Evolutionary conservation across 2,113 vertebrate genomes (phyloP).

Genomic region (Conger conger): DNA sequence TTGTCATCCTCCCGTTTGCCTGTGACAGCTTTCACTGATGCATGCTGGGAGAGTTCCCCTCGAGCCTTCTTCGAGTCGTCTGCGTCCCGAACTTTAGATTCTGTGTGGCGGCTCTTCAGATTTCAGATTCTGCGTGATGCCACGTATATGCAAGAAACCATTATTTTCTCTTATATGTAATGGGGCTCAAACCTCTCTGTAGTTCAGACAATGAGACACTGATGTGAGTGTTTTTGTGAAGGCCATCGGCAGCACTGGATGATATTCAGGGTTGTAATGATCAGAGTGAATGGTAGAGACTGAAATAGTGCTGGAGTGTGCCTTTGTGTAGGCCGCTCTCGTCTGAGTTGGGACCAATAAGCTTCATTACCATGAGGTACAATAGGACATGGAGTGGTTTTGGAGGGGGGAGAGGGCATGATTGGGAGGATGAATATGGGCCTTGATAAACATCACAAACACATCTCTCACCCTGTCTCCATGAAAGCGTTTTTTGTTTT

Average conservation of each 20-base stretch:
- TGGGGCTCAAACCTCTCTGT: background rate
- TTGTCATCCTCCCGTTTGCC: background rate
- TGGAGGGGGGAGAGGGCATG: background rate
- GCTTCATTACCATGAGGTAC: background rate
- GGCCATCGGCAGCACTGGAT: too few species aligned
- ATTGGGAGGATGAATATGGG: background rate
- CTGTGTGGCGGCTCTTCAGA: background rate
- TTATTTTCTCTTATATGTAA: background rate
- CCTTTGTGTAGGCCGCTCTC: background rate
- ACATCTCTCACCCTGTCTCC: background rate
- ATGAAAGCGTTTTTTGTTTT: background rate
- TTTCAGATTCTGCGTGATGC: background rate
- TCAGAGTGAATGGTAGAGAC: background rate
- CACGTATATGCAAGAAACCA: background rate
- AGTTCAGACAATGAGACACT: background rate
- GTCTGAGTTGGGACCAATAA: background rate
- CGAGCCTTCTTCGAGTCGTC: background rate
- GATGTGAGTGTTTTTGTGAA: background rate
- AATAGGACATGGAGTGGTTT: background rate
- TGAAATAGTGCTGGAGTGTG: background rate
- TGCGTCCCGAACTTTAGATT: background rate
- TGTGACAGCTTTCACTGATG: background rate
- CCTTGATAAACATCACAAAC: background rate
- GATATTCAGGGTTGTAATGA: background rate
- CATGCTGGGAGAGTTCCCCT: conserved; percentile 1